Base-by-base conservation (phyloP, 2,888 invertebrate species). In the Netelia fuscicornis region DNA sequence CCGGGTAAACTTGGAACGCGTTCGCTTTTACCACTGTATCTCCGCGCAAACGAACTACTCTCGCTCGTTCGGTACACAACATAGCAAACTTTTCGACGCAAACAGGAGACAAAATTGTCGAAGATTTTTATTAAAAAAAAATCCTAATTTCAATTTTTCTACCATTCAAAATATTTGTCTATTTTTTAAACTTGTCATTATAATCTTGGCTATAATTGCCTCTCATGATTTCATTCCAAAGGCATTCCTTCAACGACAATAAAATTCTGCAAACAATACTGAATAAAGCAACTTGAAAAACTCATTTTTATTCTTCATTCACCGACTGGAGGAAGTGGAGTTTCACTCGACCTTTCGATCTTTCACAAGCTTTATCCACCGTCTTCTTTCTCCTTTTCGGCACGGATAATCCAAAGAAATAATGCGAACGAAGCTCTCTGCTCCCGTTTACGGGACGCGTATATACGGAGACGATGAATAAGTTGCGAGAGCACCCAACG, bases 1-100 rank as follows among this genome's bases (percentile, higher is more conserved):
- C 68, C 68, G 17, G 58, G 77, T 23, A 77, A 68, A 77, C 67
- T 67, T 56, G 58, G 48, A 30, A 13, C 23, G 42, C 42, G 44
- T 72, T 44, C 44, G 60, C 72, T 58, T 42, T n/a, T 20, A 20
- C 17, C 20, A 60, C 60, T 60, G 17, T n/a, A 37, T 30, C 37
- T 60, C 44, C 8, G 30, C n/a, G 9, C 48, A 10, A 42, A 72
- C 37, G 37, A 72, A 20, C 25, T 23, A 52, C 48, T 13, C 25
- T 74, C 23, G 48, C 25, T 65, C 44, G 42, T 65, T 65, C 20
- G 44, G 23, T 37, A 37, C 37, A 37, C 13, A 17, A 17, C 17
- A 20, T 2, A n/a, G 9, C 54, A 56, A 10, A 56, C n/a, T 42
- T 25, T 60, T 60, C 23, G 25, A 23, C 23, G 60, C 30, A 37